Percentiles rank a stretch among this genome's conserved stretches.
phyloP scores from a whole-genome alignment of 2,888 invertebrate genomes.

The Melanostoma mellinum region DNA sequence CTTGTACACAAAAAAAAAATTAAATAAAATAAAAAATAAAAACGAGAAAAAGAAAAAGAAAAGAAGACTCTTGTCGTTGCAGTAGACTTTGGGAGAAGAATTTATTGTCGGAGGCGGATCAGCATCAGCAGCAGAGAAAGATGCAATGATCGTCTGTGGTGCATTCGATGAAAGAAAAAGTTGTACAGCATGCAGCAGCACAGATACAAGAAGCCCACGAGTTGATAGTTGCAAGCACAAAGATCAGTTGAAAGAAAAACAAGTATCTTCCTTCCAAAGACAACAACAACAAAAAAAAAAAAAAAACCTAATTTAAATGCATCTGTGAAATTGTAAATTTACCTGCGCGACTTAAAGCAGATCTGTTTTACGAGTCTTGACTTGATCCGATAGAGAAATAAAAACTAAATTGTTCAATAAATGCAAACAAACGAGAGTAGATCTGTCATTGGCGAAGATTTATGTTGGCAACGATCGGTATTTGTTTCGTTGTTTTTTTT shows the following conservation, averaged over 20 bases:
- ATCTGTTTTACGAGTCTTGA: constrained; percentile 15
- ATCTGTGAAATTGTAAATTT: constrained; percentile 42
- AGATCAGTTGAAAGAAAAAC: not conserved
- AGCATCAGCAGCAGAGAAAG: constrained; percentile 36
- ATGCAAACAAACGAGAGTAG: constrained; percentile 22
- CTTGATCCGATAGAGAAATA: not conserved
- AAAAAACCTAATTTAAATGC: constrained; percentile 55
- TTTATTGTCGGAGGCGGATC: constrained; percentile 52
- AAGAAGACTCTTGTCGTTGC: constrained; percentile 26
- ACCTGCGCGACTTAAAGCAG: constrained; percentile 28
- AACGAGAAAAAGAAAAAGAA: constrained; percentile 3
- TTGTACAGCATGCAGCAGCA: constrained; percentile 52
- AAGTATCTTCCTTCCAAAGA: not conserved
- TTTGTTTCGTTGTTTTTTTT: too few relatives aligned
- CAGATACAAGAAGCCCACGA: constrained; percentile 28
- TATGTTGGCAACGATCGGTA: constrained; percentile 41
- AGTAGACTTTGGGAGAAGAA: constrained; percentile 39
- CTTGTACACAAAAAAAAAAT: constrained; percentile 12
- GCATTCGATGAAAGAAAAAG: constrained; percentile 69
- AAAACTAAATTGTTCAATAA: not conserved
- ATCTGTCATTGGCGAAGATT: constrained; percentile 33
- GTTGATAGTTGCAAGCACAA: not conserved
- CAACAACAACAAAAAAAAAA: not conserved
- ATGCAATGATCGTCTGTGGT: constrained; percentile 40
- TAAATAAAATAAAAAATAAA: constrained; percentile 30